Evolutionary conservation across 2,113 vertebrate genomes (phyloP), one percentile per base, ranked within the genome.

Genomic region (Nestor notabilis): DNA sequence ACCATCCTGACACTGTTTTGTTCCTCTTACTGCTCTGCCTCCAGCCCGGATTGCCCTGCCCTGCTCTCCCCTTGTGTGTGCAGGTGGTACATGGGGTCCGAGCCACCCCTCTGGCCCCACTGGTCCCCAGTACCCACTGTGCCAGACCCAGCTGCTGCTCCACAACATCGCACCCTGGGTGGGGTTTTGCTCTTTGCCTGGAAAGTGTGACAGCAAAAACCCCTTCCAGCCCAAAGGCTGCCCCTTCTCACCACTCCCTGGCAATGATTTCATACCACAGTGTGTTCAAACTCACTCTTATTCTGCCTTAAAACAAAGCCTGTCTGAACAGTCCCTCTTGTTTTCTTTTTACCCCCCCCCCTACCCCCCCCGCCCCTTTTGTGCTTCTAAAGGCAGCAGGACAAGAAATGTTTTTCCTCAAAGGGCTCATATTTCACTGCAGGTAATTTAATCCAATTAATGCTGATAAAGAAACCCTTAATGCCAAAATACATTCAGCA

Each of bases 381-480:
- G 50, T 83, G 53, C 37, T 87, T 83, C 61, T 77, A 44, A 83
- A 85, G 27, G 41, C 85, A 89, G 16, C 43, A 81, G 41, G 53
- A 41, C 47, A 76, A 83, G 60, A 55, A 75, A 1, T 71, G 83
- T 0, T 88, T 86, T 94, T 78, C 55, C 58, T 88, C 58, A 35
- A 90, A 91, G 82, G 31, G 50, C 7, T 91, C 81, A 8, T 60
- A 64, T 91, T 94, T 95, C 61, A 68, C 69, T 93, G 82, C 79
- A 96, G 92, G 79, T 96, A 93, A 94, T 96, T 96, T 75, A 94
- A 95, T 87, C 66, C 65, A 84, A 88, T 84, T 87, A 91, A 91
- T 89, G 65, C 28, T 93, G 82, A 95, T 79, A 95, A 89, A 87
- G 72, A 92, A 92, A 94, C 21, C 39, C 50, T 49, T 64, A 96